Evolutionary conservation across 1,140 invertebrate species (phyloP).

Genomic region (Drosophila albomicans): DNA sequence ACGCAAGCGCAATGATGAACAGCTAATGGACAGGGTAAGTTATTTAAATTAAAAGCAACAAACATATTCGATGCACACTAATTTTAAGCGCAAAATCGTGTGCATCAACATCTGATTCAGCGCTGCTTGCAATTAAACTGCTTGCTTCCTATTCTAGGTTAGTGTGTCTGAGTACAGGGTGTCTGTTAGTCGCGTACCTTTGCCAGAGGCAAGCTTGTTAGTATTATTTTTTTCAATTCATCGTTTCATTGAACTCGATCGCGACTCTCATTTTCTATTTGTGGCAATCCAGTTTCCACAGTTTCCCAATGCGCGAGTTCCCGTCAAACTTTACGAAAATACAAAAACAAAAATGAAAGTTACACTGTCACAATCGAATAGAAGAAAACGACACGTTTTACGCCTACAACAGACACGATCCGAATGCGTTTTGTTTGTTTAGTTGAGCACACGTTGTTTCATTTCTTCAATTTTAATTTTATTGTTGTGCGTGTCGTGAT

Average conservation of each 20-base stretch:
- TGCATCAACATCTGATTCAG: neutral
- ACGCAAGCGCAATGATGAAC: slow-evolving; percentile 80
- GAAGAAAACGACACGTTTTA: slow-evolving; percentile 5
- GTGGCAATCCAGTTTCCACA: slow-evolving; percentile 55
- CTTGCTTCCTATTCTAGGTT: neutral
- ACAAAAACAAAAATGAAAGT: slow-evolving; percentile 49
- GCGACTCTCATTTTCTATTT: slow-evolving; percentile 43
- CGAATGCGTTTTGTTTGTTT: slow-evolving; percentile 31
- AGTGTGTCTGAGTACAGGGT: neutral
- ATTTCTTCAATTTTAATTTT: slow-evolving; percentile 23
- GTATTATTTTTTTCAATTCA: slow-evolving; percentile 13
- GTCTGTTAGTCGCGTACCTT: neutral
- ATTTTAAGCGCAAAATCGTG: neutral
- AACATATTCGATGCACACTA: neutral
- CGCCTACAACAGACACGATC: slow-evolving; percentile 22
- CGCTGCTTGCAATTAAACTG: slow-evolving; percentile 2
- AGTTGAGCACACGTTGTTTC: slow-evolving; percentile 18
- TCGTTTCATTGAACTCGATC: slow-evolving; percentile 61
- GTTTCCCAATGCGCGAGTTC: slow-evolving; percentile 20
- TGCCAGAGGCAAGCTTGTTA: neutral
- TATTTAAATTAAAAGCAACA: neutral
- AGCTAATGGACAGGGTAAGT: slow-evolving; percentile 78
- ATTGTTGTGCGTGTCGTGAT: slow-evolving; percentile 9
- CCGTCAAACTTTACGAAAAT: slow-evolving; percentile 48
- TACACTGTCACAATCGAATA: slow-evolving; percentile 7